Evolutionary conservation across 2,113 vertebrate genomes (phyloP), one percentile per base, ranked within the genome.

Genomic region (Melozone crissalis): DNA sequence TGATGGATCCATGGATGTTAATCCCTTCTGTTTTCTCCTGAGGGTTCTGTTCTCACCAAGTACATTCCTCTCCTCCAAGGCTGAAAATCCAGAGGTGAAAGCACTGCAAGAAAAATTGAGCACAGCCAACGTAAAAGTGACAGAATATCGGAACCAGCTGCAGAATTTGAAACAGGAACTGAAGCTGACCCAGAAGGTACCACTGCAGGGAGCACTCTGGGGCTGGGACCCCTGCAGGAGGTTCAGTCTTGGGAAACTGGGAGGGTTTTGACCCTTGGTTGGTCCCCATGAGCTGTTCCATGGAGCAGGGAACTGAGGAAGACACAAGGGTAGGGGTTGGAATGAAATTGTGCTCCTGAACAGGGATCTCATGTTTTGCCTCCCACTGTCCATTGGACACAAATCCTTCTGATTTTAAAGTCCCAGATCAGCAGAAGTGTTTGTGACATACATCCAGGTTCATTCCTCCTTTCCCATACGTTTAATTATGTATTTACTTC

Each of bases 61-160:
- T 19, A 1, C 43, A 7, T 61, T 59, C 67, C 44, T 49, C 6
- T 93, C 41, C 68, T 84, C 63, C 17, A 97, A 99, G 98, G 97
- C 44, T 4, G 96, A 98, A 84, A 97, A 75, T 85, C 96, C 98
- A 14, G 96, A 98, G 83, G 79, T 99, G 69, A 99, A 98, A 97
- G 97, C 98, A 3, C 84, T 99, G 51, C 98, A 99, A 66, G 99
- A 99, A 33, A 99, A 98, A 89, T 71, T 99, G 90, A 96, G 98
- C 1, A 54, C 98, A 22, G 97, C 98, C 33, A 98, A 98, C 83
- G 93, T 98, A 5, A 99, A 98, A 97, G 98, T 98, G 91, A 96
- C 96, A 1, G 99, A 99, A 57, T 98, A 98, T 84, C 98, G 99
- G 22, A 99, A 99, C 96, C 99, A 99, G 96, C 96, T 99, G 65